Base-by-base conservation (phyloP, 2,113 vertebrate species). In the Hippocampus guttulatus region DNA sequence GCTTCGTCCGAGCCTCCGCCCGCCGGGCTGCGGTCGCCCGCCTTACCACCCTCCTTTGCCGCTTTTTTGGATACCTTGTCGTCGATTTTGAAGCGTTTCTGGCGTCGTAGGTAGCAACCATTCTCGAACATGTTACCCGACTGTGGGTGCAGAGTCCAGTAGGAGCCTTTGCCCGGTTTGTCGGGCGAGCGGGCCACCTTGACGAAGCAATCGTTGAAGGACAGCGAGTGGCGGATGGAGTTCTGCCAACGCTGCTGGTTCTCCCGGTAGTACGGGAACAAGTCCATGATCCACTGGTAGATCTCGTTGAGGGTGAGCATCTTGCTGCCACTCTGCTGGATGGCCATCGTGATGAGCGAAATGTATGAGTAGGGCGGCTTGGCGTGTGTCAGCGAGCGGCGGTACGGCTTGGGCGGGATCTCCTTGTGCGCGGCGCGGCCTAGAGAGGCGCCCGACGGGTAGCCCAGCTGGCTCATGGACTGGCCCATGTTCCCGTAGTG, bases 201-300 rank as follows among this genome's bases (percentile, higher is more conserved):
- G 83, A 96, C 92, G 0, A 96, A 96, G 88, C 95, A 96, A 90
- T 96, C 95, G 8, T 96, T 96, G 92, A 96, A 96, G 74, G 95
- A 96, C 9, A 96, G 92, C 0, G 95, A 96, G 84, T 96, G 95
- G 69, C 95, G 93, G 84, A 96, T 96, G 72, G 94, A 95, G 91
- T 96, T 96, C 88, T 96, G 95, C 95, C 95, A 96, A 64, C 95
- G 94, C 81, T 95, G 95, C 85, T 96, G 95, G 91, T 95, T 96
- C 86, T 95, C 94, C 0, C 95, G 91, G 79, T 96, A 96, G 86
- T 95, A 96, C 0, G 95, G 95, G 88, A 96, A 96, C 75, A 96
- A 92, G 86, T 96, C 95, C 95, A 96, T 96, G 92, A 96, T 96
- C 95, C 95, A 96, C 84, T 96, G 95, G 90, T 96, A 96, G 89